phyloP scores from a whole-genome alignment of 2,113 vertebrate genomes.

The Chloebia gouldiae region DNA sequence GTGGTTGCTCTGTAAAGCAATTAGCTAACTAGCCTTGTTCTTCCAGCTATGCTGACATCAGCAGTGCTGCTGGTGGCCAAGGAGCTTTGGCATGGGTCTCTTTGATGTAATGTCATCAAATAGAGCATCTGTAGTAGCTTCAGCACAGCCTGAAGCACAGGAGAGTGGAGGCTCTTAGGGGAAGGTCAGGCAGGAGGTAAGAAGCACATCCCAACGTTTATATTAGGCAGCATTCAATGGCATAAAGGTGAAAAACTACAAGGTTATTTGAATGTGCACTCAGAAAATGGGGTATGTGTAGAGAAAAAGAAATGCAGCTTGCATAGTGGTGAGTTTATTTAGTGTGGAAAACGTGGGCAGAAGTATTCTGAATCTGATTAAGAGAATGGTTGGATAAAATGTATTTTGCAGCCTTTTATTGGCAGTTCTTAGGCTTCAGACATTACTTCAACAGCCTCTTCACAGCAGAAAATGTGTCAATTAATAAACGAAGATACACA shows the following conservation, averaged over 20 bases:
- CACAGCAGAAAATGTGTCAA: neutral
- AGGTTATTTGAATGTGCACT: neutral
- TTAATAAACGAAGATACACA: neutral
- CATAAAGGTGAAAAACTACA: neutral
- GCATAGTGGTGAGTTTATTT: neutral
- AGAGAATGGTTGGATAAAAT: neutral
- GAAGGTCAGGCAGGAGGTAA: neutral
- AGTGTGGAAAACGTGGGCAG: neutral
- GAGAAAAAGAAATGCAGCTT: neutral
- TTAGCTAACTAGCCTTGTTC: conserved; percentile 61
- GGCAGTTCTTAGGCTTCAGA: neutral
- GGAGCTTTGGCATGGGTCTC: conserved; percentile 19
- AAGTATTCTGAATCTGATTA: neutral
- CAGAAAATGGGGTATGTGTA: neutral
- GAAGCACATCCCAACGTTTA: neutral
- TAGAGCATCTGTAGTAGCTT: neutral
- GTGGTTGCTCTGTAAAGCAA: conserved; percentile 37
- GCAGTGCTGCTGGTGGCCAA: conserved; percentile 27
- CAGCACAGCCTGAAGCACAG: neutral
- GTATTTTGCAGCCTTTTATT: neutral
- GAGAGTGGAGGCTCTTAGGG: neutral
- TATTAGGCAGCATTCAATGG: neutral
- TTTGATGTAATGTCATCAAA: conserved; percentile 42
- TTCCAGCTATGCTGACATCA: conserved; percentile 51
- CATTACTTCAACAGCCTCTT: neutral